Percentiles rank a stretch among this genome's conserved stretches.
phyloP scores from a whole-genome alignment of 1,140 invertebrate genomes.

The Cherax quadricarinatus region DNA sequence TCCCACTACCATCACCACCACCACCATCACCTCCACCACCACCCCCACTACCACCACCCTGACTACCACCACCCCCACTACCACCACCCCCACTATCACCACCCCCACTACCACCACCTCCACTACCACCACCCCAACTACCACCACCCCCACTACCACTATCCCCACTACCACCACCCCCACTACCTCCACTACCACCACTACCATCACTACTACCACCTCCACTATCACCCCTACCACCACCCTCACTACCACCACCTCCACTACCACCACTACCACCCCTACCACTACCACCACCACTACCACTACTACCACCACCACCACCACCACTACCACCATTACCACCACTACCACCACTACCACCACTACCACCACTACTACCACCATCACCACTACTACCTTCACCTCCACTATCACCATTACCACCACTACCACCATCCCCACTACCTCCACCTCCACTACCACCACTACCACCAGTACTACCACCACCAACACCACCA shows the following conservation, averaged over 20 bases:
- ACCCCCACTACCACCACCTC: background rate
- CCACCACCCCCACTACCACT: constrained; percentile 9
- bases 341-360: too few relatives aligned
- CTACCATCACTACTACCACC: constrained; percentile 19
- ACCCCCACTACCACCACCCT: background rate
- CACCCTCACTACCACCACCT: background rate
- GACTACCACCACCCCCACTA: background rate
- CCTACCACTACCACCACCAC: background rate
- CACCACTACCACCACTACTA: background rate
- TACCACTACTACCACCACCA: background rate
- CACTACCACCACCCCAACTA: background rate
- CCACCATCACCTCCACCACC: background rate
- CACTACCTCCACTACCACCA: constrained; percentile 6
- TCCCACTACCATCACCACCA: background rate
- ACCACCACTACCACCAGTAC: background rate
- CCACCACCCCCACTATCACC: background rate
- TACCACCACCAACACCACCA: too few relatives aligned
- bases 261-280: background rate
- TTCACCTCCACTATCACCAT: background rate
- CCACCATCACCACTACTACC: background rate
- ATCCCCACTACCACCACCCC: background rate
- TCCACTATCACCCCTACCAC: background rate
- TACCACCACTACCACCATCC: too few relatives aligned
- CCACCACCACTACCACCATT: background rate
- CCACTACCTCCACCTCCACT: background rate